Percentiles rank a stretch among this genome's conserved stretches.
Conservation (phyloP, 1,140 invertebrate species). For the Temnothorax nylanderi region DNA sequence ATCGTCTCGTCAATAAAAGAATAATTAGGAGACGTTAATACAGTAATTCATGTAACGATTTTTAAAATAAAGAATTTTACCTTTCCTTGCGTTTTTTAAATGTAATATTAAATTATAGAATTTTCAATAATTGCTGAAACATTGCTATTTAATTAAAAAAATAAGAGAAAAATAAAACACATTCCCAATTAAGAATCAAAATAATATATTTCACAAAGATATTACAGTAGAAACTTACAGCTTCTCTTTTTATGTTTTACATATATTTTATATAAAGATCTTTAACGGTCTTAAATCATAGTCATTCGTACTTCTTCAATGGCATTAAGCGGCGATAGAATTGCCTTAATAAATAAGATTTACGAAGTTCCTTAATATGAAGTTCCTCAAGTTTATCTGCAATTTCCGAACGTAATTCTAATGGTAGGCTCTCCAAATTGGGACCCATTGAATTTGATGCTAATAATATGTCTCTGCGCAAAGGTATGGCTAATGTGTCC, state of each 20-base stretch:
- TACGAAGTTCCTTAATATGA: no score
- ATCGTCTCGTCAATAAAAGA: no score
- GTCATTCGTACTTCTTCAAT: no score
- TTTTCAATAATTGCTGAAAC: no score
- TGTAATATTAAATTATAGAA: not conserved
- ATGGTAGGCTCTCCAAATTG: slow-evolving; percentile 74
- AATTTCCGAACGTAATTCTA: slow-evolving; percentile 72
- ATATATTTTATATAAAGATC: no score
- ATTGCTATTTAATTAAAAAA: no score
- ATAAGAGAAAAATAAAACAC: not conserved
- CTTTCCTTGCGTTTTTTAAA: not conserved
- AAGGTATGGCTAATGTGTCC: slow-evolving; percentile 69
- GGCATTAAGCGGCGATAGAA: no score
- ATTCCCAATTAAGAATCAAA: not conserved
- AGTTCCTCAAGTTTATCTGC: no score
- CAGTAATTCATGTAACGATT: no score
- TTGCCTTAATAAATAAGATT: not conserved
- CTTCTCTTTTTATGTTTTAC: not conserved
- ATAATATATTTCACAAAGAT: not conserved
- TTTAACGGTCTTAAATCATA: no score
- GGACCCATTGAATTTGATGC: slow-evolving; percentile 69
- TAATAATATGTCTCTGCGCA: slow-evolving; percentile 73
- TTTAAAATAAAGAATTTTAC: no score
- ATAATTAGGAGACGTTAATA: no score
- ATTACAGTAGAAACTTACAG: not conserved